Evolutionary conservation across 2,797 vertebrate genomes (phyloP), one percentile per base, ranked within the genome.

Genomic region (Diplodus sargus): DNA sequence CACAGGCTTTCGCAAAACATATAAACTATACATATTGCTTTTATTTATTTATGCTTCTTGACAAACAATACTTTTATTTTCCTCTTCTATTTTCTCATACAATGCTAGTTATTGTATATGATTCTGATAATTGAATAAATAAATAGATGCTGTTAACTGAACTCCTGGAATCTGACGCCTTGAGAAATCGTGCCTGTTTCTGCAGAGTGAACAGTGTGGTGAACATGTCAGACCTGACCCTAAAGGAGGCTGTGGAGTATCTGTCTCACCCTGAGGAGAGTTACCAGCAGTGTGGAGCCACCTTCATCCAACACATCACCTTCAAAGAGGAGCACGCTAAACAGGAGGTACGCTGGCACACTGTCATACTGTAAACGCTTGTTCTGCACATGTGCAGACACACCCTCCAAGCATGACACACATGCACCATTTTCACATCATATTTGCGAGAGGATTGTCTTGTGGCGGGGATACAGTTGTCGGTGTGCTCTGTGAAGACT

Each of bases 271-370:
- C 87, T 1, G 95, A 97, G 3, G 95, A 96, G 75, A 95, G 87
- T 62, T 89, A 86, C 73, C 96, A 97, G 85, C 94, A 94, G 64
- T 94, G 92, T 42, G 97, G 97, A 51, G 97, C 97, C 78, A 96
- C 94, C 60, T 97, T 95, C 87, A 97, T 99, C 81, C 98, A 99
- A 82, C 96, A 97, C 66, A 88, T 90, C 86, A 96, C 97, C 89
- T 99, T 93, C 91, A 96, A 94, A 70, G 95, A 98, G 0, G 96
- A 97, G 16, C 70, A 62, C 3, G 85, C 96, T 90, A 99, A 98
- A 83, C 90, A 95, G 52, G 93, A 97, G 96, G 98, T 98, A 20
- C 0, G 85, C 45, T 47, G 25, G 2, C 28, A 15, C 47, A 56
- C n/a, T 49, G 16, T 69, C 20, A 9, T 6, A 17, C 17, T 12